Base-by-base conservation (phyloP, 2,888 invertebrate genomes). In the Parnassius smintheus region DNA sequence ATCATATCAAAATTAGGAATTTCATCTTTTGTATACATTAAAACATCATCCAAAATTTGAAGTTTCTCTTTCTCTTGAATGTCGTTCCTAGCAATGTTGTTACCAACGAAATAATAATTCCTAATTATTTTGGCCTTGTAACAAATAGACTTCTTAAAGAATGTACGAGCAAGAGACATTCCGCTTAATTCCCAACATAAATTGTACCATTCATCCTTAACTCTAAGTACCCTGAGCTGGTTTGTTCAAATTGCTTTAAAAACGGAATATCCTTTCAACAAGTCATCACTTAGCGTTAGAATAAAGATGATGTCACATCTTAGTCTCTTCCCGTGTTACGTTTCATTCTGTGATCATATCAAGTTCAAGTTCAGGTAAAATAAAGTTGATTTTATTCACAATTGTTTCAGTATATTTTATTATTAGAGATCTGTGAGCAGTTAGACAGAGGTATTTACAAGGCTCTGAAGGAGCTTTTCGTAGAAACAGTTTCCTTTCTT, bases 91-190 rank as follows among this genome's bases (percentile, higher is more conserved):
- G 9, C 9, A 25, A 44, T 55, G 55, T 61, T 46, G n/a, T 51
- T 57, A 57, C 41, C 41, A 57, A 57, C 49, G 22, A 35, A 57
- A 54, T 49, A 61, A 71, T 65, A 65, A 64, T 66, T 61, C 61
- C 70, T 70, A 79, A 84, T 80, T 41, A 73, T 71, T 81, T 66
- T 59, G 76, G 71, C 85, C 85, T 85, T 81, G 82, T 68, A 61
- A 62, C 75, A 66, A 75, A 72, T 68, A 70, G 68, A 67, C 63
- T 50, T 22, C 56, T 61, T 66, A 50, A 63, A 56, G 64, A 67
- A 64, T 59, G 51, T 59, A 42, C 46, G 51, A 48, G 55, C 35
- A 35, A 44, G 50, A 45, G 57, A 55, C 63, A 56, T 18, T 13
- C 51, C 56, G 61, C 62, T 65, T 56, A 72, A 72, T 74, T 73